phyloP scores from a whole-genome alignment of 92 coral and sea anemone genomes.

The Chrysogorgia sp. region DNA sequence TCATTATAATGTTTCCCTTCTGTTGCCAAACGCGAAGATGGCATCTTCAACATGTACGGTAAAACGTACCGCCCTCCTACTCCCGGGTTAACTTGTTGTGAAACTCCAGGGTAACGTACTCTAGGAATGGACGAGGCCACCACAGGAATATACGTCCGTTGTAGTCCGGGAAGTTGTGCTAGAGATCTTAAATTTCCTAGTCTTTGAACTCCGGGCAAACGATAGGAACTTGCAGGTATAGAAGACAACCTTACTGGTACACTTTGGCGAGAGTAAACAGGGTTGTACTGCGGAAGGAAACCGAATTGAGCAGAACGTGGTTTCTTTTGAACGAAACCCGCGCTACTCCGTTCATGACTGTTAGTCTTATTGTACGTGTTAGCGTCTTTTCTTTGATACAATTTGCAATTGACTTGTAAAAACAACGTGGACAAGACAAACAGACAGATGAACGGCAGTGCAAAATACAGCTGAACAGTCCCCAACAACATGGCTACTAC shows the following conservation, averaged over 20 bases:
- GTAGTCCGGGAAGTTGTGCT: background rate
- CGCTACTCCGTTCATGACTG: background rate
- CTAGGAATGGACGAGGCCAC: background rate
- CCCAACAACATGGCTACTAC: background rate
- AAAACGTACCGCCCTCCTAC: conserved; percentile 11
- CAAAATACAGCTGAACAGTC: background rate
- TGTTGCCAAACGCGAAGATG: background rate
- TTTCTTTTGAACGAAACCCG: conserved; percentile 11
- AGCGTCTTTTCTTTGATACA: background rate
- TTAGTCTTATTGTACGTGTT: background rate
- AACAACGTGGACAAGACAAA: background rate
- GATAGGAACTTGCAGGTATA: conserved; percentile 17
- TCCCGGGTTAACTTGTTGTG: conserved; percentile 7
- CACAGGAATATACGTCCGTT: conserved; percentile 18
- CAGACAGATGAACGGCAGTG: background rate
- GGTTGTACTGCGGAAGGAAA: background rate
- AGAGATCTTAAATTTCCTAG: background rate
- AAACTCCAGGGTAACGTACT: conserved; percentile 8
- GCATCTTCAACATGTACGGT: conserved; percentile 27
- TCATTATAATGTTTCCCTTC: conserved; percentile 16
- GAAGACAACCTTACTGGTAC: conserved; percentile 25
- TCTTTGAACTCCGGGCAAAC: background rate
- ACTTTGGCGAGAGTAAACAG: conserved; percentile 1
- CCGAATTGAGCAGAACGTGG: conserved; percentile 28
- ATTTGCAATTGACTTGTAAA: background rate